A percentile compares a stretch with the other conserved stretches of the same genome.
These are phyloP conservation scores for Fundulus diaphanus DNA, from an alignment of 2,797 vertebrate species.

Conservation along the genomic window DNA sequence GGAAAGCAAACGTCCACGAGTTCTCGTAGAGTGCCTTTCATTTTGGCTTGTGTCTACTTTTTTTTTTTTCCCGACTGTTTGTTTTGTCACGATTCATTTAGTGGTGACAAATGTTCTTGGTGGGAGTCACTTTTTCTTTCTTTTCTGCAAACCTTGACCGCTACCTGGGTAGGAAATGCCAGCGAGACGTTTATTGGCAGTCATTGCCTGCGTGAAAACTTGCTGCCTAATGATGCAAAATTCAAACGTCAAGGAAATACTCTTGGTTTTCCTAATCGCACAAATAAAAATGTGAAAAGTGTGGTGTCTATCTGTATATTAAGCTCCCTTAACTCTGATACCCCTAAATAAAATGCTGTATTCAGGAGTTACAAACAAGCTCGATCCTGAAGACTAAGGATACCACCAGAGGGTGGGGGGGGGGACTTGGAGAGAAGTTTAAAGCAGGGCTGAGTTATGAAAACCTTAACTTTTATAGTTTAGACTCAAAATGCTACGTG, in stretches of 20 bases:
- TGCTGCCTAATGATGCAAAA: not conserved
- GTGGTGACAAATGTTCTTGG: conserved; percentile 42
- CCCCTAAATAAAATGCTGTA: too few species aligned
- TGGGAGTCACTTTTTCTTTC: conserved; percentile 3
- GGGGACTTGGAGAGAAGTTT: too few species aligned
- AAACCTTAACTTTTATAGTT: not conserved
- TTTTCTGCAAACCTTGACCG: conserved; percentile 28
- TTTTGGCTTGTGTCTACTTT: conserved; percentile 11
- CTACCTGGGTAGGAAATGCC: conserved; percentile 26
- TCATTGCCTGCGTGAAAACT: conserved; percentile 7
- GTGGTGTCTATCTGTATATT: not conserved
- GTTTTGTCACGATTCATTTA: conserved; percentile 56
- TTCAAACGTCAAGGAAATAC: too few species aligned
- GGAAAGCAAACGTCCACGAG: conserved; percentile 28
- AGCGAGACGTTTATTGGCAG: not conserved
- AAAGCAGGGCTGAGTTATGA: too few species aligned
- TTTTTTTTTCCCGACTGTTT: conserved; percentile 44
- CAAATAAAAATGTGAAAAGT: not conserved
- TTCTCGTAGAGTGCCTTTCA: conserved; percentile 16
- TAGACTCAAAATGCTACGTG: not conserved
- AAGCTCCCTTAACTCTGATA: too few species aligned
- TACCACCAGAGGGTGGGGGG: too few species aligned
- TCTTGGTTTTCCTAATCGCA: too few species aligned
- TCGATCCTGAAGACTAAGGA: too few species aligned
- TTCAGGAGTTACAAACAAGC: too few species aligned